Conservation (phyloP, 2,113 vertebrate species). For the Monopterus albus region DNA sequence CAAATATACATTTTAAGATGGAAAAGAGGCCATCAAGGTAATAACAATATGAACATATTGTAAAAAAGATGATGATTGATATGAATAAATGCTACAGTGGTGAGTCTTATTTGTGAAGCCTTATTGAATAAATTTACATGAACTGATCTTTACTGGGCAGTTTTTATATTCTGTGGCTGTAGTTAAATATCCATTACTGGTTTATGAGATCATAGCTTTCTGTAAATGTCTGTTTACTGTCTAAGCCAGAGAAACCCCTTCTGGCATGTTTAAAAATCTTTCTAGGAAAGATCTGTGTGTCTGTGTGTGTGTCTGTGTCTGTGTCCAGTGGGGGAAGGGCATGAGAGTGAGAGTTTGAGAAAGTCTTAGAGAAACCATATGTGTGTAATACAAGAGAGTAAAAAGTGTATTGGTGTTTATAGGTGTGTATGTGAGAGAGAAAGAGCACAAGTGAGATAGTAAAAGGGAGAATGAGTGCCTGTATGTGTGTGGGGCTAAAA, state of each 20-base stretch:
- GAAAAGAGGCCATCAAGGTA: slow-evolving; percentile 51
- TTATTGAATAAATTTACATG: slow-evolving; percentile 82
- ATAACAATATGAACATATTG: slow-evolving; percentile 57
- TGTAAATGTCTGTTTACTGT: slow-evolving; percentile 52
- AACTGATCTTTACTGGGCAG: slow-evolving; percentile 42
- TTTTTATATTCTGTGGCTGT: slow-evolving; percentile 38
- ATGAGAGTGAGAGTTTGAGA: slow-evolving; percentile 24
- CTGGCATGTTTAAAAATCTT: slow-evolving; percentile 41
- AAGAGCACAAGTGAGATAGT: background rate
- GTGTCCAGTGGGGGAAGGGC: slow-evolving; percentile 13
- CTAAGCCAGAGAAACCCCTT: slow-evolving; percentile 39
- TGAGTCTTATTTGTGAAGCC: slow-evolving; percentile 74
- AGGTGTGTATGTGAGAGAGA: slow-evolving; percentile 8
- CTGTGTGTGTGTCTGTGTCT: background rate
- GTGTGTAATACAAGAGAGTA: slow-evolving; percentile 20
- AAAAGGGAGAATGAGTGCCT: background rate
- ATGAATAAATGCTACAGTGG: slow-evolving; percentile 52
- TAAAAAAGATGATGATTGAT: slow-evolving; percentile 50
- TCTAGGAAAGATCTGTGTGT: slow-evolving; percentile 49
- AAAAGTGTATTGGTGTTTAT: slow-evolving; percentile 18
- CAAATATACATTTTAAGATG: slow-evolving; percentile 67
- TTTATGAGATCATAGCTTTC: slow-evolving; percentile 45
- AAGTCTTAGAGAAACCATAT: slow-evolving; percentile 38
- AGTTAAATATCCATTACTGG: slow-evolving; percentile 28
- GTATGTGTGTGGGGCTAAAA: slow-evolving; percentile 28